A percentile compares a stretch with the other conserved stretches of the same genome.
These are phyloP conservation scores for Embiotoca jacksoni DNA, from an alignment of 2,113 vertebrate species.

Conservation along the genomic window DNA sequence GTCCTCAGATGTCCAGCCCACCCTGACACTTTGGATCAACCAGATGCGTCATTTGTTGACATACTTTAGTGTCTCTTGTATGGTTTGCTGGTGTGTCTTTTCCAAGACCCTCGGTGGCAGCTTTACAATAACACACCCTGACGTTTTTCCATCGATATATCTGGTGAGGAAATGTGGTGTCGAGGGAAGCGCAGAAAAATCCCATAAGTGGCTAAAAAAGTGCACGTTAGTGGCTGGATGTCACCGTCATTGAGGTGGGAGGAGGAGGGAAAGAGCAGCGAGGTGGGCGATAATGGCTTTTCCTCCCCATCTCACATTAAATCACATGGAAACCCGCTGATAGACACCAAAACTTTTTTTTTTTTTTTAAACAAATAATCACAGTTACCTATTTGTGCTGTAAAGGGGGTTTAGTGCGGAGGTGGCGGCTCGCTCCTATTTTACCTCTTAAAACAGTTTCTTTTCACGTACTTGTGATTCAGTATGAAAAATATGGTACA, in stretches of 20 bases:
- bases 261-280: constrained; percentile 3
- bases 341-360: constrained; percentile 10
- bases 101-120: background rate
- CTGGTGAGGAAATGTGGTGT: constrained; percentile 25
- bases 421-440: background rate
- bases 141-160: constrained; percentile 62
- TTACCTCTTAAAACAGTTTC: constrained; percentile 6
- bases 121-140: constrained; percentile 67
- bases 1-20: constrained; percentile 22
- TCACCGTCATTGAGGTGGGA: constrained; percentile 45
- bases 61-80: constrained; percentile 54
- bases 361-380: constrained; percentile 1
- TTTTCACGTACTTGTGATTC: background rate
- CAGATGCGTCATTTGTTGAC: constrained; percentile 55
- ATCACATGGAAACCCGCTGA: background rate
- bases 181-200: constrained; percentile 23
- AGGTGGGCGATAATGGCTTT: constrained; percentile 14
- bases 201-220: constrained; percentile 43
- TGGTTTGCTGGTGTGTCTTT: constrained; percentile 23
- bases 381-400: background rate
- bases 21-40: constrained; percentile 16
- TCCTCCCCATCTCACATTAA: constrained; percentile 1
- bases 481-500: background rate
- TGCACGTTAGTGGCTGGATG: constrained; percentile 25
- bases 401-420: background rate